Conservation (phyloP, 2,113 vertebrate species). For the Leptodactylus fuscus region DNA sequence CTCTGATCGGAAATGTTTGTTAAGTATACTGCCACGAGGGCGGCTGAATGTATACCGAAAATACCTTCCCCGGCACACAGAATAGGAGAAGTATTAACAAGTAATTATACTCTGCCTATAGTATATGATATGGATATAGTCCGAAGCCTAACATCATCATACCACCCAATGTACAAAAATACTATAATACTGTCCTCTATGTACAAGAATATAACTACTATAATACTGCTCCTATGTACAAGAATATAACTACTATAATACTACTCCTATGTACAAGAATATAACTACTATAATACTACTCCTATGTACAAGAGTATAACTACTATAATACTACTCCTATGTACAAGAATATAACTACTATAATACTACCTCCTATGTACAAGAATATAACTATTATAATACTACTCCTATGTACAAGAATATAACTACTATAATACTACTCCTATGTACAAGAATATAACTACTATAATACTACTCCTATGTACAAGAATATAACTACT, state of each 20-base stretch:
- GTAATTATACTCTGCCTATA: too few relatives aligned
- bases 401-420: background rate
- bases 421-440: conserved; percentile 6
- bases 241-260: background rate
- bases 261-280: background rate
- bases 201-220: too few relatives aligned
- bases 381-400: conserved; percentile 5
- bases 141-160: too few relatives aligned
- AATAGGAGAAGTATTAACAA: background rate
- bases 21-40: background rate
- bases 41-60: background rate
- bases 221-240: background rate
- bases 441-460: background rate
- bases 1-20: background rate
- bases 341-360: background rate
- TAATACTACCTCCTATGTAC: background rate
- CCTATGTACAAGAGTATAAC: too few relatives aligned
- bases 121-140: too few relatives aligned
- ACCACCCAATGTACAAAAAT: too few relatives aligned
- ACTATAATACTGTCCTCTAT: too few relatives aligned
- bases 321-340: too few relatives aligned
- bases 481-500: background rate
- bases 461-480: conserved; percentile 10
- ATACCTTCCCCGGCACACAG: background rate
- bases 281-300: background rate